Percentiles rank a stretch among this genome's conserved stretches.
Conservation (phyloP, 1,140 invertebrate genomes). For the Plectus sambesii region DNA sequence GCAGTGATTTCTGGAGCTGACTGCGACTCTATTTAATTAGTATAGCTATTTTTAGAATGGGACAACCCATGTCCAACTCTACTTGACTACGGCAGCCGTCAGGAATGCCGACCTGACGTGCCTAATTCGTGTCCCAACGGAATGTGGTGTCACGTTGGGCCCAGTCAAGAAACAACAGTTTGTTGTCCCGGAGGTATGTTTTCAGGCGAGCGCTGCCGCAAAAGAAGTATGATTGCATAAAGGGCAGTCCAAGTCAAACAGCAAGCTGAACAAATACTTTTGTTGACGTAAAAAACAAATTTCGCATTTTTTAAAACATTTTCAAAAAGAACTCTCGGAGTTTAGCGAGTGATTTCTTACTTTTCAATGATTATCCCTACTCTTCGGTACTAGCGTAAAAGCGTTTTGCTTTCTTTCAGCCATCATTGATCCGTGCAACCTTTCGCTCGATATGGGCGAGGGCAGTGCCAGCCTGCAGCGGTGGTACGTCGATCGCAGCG, state of each 20-base stretch:
- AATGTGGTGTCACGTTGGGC: conserved; percentile 42
- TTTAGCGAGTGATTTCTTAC: too few species aligned
- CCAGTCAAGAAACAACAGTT: conserved; percentile 29
- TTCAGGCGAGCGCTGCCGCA: conserved; percentile 1
- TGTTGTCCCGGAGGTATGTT: conserved; percentile 42
- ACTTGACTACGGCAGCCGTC: conserved; percentile 26
- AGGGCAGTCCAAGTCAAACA: too few species aligned
- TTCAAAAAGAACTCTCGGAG: too few species aligned
- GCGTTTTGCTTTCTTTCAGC: conserved; percentile 19
- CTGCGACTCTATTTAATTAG: too few species aligned
- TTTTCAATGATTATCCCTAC: too few species aligned
- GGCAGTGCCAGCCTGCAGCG: conserved; percentile 40
- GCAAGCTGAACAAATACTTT: too few species aligned
- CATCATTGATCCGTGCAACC: conserved; percentile 34
- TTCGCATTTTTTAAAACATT: too few species aligned
- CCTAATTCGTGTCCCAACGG: conserved; percentile 17
- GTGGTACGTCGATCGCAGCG: conserved; percentile 41
- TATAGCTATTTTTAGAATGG: conserved; percentile 23
- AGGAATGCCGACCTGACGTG: conserved; percentile 20
- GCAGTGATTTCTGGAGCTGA: too few species aligned
- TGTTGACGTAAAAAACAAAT: too few species aligned
- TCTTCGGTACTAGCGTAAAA: neutral
- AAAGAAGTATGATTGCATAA: conserved; percentile 7
- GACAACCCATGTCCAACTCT: conserved; percentile 36
- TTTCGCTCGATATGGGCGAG: conserved; percentile 34